Conservation (phyloP, 2,113 vertebrate species). For the Atrichornis clamosus region DNA sequence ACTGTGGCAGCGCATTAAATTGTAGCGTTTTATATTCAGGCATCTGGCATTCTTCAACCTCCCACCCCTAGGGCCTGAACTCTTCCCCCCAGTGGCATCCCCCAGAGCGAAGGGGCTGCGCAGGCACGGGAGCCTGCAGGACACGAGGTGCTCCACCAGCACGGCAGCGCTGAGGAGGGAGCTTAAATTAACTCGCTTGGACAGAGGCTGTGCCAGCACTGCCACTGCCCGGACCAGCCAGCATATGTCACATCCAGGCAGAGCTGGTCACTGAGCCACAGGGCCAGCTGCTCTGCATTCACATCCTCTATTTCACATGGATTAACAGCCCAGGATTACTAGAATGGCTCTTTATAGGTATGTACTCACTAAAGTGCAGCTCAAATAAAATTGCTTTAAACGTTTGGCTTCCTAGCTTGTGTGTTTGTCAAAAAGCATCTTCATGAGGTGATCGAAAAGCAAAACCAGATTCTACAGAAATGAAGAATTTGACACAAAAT, state of each 20-base stretch:
- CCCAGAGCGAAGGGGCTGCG: neutral
- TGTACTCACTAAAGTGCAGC: neutral
- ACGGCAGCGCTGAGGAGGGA: neutral
- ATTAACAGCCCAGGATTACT: neutral
- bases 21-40: neutral
- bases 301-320: neutral
- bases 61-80: neutral
- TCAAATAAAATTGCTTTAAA: neutral
- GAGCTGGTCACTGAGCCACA: neutral
- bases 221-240: neutral
- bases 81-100: neutral
- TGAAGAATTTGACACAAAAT: neutral
- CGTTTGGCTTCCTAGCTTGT: neutral
- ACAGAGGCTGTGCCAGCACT: neutral
- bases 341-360: neutral
- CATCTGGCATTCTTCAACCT: neutral
- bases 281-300: slow-evolving; percentile 10
- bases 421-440: neutral
- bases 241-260: neutral
- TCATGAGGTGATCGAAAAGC: neutral
- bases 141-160: accelerated
- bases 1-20: neutral
- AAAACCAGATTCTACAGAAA: neutral
- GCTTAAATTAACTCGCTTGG: neutral
- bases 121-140: neutral